Conservation (phyloP, 1,140 invertebrate species). For the Drosophila parabipectinata region DNA sequence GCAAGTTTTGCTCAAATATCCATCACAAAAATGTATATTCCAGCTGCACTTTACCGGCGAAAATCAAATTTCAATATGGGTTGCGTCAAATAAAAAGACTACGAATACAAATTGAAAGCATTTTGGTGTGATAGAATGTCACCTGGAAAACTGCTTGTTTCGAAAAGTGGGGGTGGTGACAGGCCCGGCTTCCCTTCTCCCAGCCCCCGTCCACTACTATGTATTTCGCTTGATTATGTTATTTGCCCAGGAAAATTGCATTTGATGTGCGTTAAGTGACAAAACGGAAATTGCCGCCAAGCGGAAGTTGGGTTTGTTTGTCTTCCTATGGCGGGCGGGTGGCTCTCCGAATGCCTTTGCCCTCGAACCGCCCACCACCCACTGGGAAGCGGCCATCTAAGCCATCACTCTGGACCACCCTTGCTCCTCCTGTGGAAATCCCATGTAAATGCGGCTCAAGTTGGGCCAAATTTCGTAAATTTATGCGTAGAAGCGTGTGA, state of each 20-base stretch:
- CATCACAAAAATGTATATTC: constrained; percentile 61
- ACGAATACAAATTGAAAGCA: constrained; percentile 63
- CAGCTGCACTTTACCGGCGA: constrained; percentile 61
- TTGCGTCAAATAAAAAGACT: constrained; percentile 33
- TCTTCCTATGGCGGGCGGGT: constrained; percentile 29
- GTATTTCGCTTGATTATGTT: constrained; percentile 70
- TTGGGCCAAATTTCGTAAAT: constrained; percentile 66
- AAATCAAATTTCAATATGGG: constrained; percentile 79
- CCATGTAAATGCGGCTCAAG: constrained; percentile 76
- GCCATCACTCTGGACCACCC: constrained; percentile 16
- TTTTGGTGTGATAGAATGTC: constrained; percentile 47
- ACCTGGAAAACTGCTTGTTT: constrained; percentile 35
- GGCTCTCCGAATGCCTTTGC: constrained; percentile 5
- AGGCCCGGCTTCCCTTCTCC: neutral
- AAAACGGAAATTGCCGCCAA: constrained; percentile 70
- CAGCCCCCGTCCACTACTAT: constrained; percentile 1
- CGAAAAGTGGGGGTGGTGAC: constrained; percentile 8
- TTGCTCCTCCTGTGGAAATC: constrained; percentile 39
- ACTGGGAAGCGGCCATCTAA: constrained; percentile 15
- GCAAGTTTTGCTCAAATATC: constrained; percentile 71
- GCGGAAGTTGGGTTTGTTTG: constrained; percentile 69
- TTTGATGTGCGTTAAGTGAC: constrained; percentile 70
- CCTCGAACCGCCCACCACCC: neutral
- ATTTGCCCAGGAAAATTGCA: constrained; percentile 79
- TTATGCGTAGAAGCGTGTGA: constrained; percentile 76